phyloP scores from a whole-genome alignment of 1,140 invertebrate genomes.

The Leptonema lineaticorne region DNA sequence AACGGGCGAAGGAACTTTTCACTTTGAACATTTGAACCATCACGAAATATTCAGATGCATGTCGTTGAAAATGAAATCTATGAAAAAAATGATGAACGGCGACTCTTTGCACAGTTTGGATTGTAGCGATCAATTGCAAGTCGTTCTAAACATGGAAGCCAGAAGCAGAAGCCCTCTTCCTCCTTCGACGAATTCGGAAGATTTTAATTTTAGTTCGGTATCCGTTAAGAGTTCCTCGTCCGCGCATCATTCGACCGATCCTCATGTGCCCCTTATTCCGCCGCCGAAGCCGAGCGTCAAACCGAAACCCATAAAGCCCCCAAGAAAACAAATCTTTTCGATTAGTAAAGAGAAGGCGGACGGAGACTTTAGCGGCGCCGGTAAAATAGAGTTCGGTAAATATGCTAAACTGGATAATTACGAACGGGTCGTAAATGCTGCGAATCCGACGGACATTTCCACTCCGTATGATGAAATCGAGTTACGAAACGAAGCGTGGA shows the following conservation, averaged over 20 bases:
- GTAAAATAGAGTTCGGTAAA: slow-evolving; percentile 51
- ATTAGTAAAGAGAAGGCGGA: slow-evolving; percentile 48
- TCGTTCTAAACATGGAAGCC: slow-evolving; percentile 71
- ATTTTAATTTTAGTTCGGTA: slow-evolving; percentile 52
- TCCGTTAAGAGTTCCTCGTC: slow-evolving; percentile 53
- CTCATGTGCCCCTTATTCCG: slow-evolving; percentile 51
- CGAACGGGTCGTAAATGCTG: slow-evolving; percentile 51
- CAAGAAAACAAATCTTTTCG: slow-evolving; percentile 58
- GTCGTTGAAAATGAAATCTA: slow-evolving; percentile 77
- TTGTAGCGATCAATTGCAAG: slow-evolving; percentile 73
- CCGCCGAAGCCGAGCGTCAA: slow-evolving; percentile 54
- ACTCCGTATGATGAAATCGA: slow-evolving; percentile 68
- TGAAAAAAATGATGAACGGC: slow-evolving; percentile 75
- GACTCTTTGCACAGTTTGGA: slow-evolving; percentile 67
- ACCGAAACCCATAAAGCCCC: slow-evolving; percentile 67
- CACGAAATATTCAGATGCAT: slow-evolving; percentile 79
- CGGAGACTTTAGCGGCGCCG: slow-evolving; percentile 44
- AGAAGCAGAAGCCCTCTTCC: slow-evolving; percentile 74
- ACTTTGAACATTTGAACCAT: slow-evolving; percentile 74
- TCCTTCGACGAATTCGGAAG: slow-evolving; percentile 60
- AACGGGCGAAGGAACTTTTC: slow-evolving; percentile 82
- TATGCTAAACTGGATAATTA: slow-evolving; percentile 55
- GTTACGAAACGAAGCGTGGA: slow-evolving; percentile 73
- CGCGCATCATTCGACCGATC: slow-evolving; percentile 47
- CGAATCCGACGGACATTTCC: slow-evolving; percentile 46